These are phyloP conservation scores for Zoroaster sp. DNA, from an alignment of 53 echinoderm and acorn worm genomes.

Conservation along the genomic window DNA sequence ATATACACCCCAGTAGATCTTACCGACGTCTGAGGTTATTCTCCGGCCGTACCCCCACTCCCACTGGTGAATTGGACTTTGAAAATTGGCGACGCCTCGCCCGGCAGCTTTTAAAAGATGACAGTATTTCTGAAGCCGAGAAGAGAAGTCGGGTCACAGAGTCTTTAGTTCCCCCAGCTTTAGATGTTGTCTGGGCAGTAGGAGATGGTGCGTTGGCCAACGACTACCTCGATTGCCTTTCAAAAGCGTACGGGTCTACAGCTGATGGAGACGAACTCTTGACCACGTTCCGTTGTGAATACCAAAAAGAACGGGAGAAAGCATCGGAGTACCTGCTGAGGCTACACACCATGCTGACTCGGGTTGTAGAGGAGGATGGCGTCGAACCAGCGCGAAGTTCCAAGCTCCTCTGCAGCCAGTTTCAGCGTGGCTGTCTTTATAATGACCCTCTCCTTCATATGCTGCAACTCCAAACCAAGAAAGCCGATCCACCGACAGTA, in stretches of 20 bases:
- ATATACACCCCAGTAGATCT: too few relatives aligned
- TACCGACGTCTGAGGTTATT: conserved; percentile 56
- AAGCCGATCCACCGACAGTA: background rate
- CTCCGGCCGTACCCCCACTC: conserved; percentile 54
- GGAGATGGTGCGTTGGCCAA: conserved; percentile 5
- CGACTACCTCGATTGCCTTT: conserved; percentile 51
- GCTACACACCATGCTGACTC: conserved; percentile 24
- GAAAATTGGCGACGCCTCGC: conserved; percentile 45
- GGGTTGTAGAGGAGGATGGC: conserved; percentile 29
- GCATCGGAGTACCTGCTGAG: conserved; percentile 25
- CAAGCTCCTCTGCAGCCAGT: conserved; percentile 17
- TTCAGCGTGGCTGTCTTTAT: conserved; percentile 47
- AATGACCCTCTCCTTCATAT: conserved; percentile 5
- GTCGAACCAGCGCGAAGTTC: too few relatives aligned
- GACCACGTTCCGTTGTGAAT: conserved; percentile 42
- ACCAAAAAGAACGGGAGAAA: too few relatives aligned
- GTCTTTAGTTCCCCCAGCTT: background rate
- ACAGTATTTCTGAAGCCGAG: background rate
- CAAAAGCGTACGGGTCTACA: conserved; percentile 53
- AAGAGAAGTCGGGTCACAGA: background rate
- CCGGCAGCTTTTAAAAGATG: conserved; percentile 34
- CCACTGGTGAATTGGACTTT: conserved; percentile 45
- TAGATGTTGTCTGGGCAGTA: background rate
- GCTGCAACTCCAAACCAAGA: background rate
- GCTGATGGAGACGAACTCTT: conserved; percentile 64